Evolutionary conservation across 1,140 invertebrate genomes (phyloP).

Genomic region (Eulimnadia texana): DNA sequence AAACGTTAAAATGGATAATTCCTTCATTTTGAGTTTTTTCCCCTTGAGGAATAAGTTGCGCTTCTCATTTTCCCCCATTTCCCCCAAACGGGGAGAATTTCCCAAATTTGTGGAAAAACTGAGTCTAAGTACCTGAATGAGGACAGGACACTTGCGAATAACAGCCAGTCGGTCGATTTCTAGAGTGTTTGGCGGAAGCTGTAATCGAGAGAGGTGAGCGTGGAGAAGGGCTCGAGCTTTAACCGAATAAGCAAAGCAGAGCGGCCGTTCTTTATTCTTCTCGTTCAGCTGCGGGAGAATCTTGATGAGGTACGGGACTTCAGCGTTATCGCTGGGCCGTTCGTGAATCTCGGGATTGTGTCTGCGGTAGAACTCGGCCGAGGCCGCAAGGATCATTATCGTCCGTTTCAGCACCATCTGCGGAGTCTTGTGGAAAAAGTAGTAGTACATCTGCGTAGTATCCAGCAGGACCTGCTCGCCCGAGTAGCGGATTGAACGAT

Average conservation of each 20-base stretch:
- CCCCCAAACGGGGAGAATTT: too few species aligned
- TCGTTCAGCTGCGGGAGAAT: constrained; percentile 78
- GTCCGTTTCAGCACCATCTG: constrained; percentile 87
- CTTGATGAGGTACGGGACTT: constrained; percentile 86
- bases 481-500: constrained; percentile 89
- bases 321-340: constrained; percentile 83
- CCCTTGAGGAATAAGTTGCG: too few species aligned
- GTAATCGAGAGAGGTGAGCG: constrained; percentile 77
- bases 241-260: constrained; percentile 89
- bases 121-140: constrained; percentile 41
- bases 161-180: constrained; percentile 50
- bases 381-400: constrained; percentile 89
- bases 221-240: constrained; percentile 89
- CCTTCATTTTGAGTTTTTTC: too few species aligned
- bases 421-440: constrained; percentile 88
- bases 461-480: constrained; percentile 89
- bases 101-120: neutral
- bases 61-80: too few species aligned
- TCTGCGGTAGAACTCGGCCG: constrained; percentile 86
- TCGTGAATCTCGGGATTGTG: constrained; percentile 91
- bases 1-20: too few species aligned
- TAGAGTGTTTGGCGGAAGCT: constrained; percentile 61
- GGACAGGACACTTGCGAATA: constrained; percentile 65
- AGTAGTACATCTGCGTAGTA: constrained; percentile 90
- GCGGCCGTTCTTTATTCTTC: constrained; percentile 87